Evolutionary conservation across 2,797 vertebrate species (phyloP).

Genomic region (Artibeus lituratus): DNA sequence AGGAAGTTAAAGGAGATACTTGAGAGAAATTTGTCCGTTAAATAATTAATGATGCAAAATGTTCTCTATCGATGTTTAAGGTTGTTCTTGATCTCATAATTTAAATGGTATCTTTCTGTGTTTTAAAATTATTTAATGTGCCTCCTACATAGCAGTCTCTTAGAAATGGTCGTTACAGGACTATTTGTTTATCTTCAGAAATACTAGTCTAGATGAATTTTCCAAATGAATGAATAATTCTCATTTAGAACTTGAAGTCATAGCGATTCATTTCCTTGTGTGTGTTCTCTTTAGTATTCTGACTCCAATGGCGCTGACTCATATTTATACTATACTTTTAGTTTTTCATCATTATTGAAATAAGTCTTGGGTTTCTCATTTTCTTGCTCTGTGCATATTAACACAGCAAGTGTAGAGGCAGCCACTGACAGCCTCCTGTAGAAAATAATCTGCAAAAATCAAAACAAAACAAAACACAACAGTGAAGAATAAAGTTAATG

Average conservation of each 20-base stretch:
- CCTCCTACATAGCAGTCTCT: neutral
- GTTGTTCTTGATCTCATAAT: slow-evolving; percentile 40
- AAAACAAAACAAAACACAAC: neutral
- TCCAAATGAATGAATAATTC: slow-evolving; percentile 23
- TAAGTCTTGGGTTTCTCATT: slow-evolving; percentile 30
- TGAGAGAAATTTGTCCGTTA: slow-evolving; percentile 35
- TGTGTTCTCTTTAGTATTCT: slow-evolving; percentile 6
- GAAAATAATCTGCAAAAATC: neutral
- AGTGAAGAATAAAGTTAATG: slow-evolving; percentile 42
- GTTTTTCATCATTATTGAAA: slow-evolving; percentile 19
- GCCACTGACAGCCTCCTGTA: neutral
- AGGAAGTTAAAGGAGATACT: slow-evolving; percentile 24
- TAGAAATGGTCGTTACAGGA: neutral
- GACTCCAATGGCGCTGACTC: neutral
- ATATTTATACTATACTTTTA: neutral
- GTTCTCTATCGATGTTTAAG: slow-evolving; percentile 61
- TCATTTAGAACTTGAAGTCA: neutral
- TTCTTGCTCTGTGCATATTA: neutral
- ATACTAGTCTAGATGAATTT: neutral
- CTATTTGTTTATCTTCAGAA: slow-evolving; percentile 9
- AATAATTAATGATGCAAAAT: slow-evolving; percentile 63
- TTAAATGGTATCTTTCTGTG: neutral
- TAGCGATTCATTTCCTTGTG: neutral
- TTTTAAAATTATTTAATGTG: slow-evolving; percentile 10
- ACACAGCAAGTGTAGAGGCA: neutral